These are phyloP conservation scores for Thripadectes ignobilis DNA, from an alignment of 2,797 vertebrate genomes.

Conservation along the genomic window DNA sequence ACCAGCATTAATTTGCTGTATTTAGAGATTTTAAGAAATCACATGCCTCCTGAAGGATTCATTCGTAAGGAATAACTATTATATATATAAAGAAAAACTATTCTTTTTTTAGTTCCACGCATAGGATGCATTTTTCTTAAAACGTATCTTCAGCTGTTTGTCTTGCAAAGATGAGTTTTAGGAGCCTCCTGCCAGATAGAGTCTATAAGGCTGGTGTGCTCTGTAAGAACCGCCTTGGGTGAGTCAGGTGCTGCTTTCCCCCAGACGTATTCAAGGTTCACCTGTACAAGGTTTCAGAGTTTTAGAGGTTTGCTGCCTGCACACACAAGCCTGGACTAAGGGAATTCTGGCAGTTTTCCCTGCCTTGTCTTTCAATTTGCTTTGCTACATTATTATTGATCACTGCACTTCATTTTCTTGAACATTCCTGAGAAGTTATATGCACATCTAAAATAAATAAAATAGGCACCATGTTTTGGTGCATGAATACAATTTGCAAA, in stretches of 20 bases:
- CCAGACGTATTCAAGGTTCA: background rate
- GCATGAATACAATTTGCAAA: background rate
- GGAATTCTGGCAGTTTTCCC: background rate
- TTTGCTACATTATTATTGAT: background rate
- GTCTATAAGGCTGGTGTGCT: background rate
- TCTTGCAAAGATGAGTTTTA: background rate
- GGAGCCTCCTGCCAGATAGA: background rate
- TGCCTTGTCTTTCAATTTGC: background rate
- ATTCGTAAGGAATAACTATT: background rate
- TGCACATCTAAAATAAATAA: background rate
- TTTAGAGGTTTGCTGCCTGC: background rate
- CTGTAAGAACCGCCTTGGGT: background rate
- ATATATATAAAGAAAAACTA: background rate
- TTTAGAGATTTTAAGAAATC: background rate
- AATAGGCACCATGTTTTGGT: accelerated
- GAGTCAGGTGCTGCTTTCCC: background rate
- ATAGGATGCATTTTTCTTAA: background rate
- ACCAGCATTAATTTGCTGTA: background rate
- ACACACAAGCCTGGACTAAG: background rate
- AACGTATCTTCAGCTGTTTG: background rate
- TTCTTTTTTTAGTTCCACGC: background rate
- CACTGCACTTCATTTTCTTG: background rate
- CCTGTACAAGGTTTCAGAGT: background rate
- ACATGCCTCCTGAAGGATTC: background rate
- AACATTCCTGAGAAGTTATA: background rate